Base-by-base conservation (phyloP, 2,113 vertebrate species). In the Dasyprocta punctata region DNA sequence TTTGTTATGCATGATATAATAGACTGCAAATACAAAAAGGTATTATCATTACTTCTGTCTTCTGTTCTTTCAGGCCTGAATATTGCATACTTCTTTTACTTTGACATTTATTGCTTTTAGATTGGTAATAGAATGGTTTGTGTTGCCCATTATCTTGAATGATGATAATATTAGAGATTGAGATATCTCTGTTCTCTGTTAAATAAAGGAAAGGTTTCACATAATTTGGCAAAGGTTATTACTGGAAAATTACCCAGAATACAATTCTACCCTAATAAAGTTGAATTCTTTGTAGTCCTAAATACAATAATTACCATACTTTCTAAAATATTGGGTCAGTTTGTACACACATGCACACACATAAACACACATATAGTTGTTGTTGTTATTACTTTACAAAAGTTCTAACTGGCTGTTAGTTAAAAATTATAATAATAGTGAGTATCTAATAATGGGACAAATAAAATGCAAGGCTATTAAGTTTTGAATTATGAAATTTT, bases 71-170 rank as follows among this genome's bases (percentile, higher is more conserved):
- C 97, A 97, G 97, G 97, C 97, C 94, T 97, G 98, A 98, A 98
- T 99, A 99, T 99, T 99, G 98, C 98, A 97, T 98, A 99, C 98
- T 99, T 98, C 98, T 99, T 75, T 99, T 99, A 99, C 98, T 98
- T 97, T 99, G 98, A 98, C 98, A 98, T 98, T 99, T 99, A 99
- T 98, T 98, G 98, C 98, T 98, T 98, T 98, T 98, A 98, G 97
- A 99, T 98, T 98, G 98, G 98, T 99, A 98, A 99, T 98, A 98
- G 98, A 98, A 98, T 98, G 97, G 98, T 98, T 98, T 98, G 98
- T 98, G 98, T 98, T 98, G 98, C 98, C 99, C 98, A 98, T 99
- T 99, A 99, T 98, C 97, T 98, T 99, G 98, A 99, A 98, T 98
- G 98, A 99, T 99, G 98, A 98, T 98, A 98, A 98, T 98, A 99